A percentile compares a stretch with the other conserved stretches of the same genome.
Evolutionary conservation across 2,888 invertebrate species (phyloP).

Genomic region (Leptopilina myrica): DNA sequence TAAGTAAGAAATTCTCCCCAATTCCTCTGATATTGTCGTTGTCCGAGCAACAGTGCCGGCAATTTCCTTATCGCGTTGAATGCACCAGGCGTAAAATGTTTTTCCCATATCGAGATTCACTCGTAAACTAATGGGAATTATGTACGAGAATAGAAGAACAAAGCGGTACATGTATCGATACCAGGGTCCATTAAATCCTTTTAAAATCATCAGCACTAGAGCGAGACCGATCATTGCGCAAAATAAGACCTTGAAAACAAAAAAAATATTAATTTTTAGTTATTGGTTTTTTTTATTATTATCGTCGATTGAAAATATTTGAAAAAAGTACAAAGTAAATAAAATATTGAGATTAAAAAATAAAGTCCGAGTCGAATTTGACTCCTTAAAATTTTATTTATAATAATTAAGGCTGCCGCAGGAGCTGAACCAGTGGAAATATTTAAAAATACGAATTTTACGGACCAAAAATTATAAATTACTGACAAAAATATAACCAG

Average conservation of each 20-base stretch:
- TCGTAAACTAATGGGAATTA: slow-evolving; percentile 98
- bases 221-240: slow-evolving; percentile 93
- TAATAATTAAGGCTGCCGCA: too few relatives aligned
- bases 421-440: too few relatives aligned
- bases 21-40: slow-evolving; percentile 98
- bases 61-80: slow-evolving; percentile 95
- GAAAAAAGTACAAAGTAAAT: too few relatives aligned
- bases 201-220: slow-evolving; percentile 95
- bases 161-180: slow-evolving; percentile 97
- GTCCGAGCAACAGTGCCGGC: slow-evolving; percentile 96
- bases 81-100: slow-evolving; percentile 97
- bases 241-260: slow-evolving; percentile 83
- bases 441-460: too few relatives aligned
- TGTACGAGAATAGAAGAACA: slow-evolving; percentile 97
- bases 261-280: neutral
- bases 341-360: too few relatives aligned
- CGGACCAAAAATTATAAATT: too few relatives aligned
- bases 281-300: too few relatives aligned
- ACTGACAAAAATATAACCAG: too few relatives aligned
- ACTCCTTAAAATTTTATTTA: too few relatives aligned
- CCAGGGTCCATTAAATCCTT: slow-evolving; percentile 98
- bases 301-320: too few relatives aligned
- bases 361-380: too few relatives aligned
- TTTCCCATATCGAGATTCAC: slow-evolving; percentile 99
- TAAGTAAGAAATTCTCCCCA: slow-evolving; percentile 97